phyloP scores from a whole-genome alignment of 2,797 vertebrate genomes.

The Perodicticus potto region DNA sequence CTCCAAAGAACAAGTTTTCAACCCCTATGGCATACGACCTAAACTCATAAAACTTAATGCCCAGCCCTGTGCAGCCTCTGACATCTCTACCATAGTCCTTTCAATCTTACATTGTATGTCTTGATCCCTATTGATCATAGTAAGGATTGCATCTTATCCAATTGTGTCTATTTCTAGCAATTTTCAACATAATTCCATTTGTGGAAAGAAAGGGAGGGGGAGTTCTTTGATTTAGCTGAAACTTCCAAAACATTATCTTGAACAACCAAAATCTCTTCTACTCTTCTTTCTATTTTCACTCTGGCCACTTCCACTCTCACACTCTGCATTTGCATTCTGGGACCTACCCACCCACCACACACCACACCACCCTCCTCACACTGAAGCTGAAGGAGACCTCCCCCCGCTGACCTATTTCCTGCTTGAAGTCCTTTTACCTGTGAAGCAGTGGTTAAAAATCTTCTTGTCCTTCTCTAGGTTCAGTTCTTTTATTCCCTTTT shows the following conservation, averaged over 20 bases:
- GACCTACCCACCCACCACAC: not conserved
- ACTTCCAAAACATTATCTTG: slow-evolving; percentile 30
- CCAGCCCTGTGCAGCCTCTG: not conserved
- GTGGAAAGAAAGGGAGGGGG: not conserved
- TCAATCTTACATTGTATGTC: not conserved
- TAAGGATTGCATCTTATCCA: not conserved
- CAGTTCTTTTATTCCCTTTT: slow-evolving; percentile 94
- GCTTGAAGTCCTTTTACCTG: slow-evolving; percentile 88
- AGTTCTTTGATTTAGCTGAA: not conserved
- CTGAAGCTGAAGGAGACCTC: not conserved
- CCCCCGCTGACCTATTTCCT: not conserved
- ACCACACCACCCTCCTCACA: not conserved
- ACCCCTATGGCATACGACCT: not conserved
- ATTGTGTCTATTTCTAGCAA: not conserved
- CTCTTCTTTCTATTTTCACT: not conserved
- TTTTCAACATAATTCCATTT: not conserved
- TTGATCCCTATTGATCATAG: not conserved
- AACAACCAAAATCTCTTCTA: slow-evolving; percentile 1
- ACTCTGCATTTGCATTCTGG: not conserved
- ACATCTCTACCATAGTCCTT: not conserved
- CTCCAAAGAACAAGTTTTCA: slow-evolving; percentile 14
- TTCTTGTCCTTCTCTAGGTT: slow-evolving; percentile 95
- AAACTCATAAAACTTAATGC: not conserved
- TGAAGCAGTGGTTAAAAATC: slow-evolving; percentile 97
- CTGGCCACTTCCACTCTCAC: not conserved